Evolutionary conservation across 2,113 vertebrate genomes (phyloP).

Genomic region (Aegypius monachus): DNA sequence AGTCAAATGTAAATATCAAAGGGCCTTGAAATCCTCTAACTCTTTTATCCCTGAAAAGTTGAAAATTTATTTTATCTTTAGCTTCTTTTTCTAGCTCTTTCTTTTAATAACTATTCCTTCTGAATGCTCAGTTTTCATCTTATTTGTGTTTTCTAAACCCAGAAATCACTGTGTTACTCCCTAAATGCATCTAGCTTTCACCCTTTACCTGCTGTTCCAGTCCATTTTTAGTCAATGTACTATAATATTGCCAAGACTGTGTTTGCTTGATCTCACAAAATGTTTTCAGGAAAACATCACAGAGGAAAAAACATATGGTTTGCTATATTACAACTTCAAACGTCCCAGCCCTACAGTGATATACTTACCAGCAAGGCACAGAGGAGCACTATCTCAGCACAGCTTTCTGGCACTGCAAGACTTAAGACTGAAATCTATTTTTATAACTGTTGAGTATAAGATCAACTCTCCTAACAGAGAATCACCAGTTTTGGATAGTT

Average conservation of each 20-base stretch:
- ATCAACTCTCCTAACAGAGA: not conserved
- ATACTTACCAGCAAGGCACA: not conserved
- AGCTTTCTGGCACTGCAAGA: not conserved
- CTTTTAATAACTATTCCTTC: not conserved
- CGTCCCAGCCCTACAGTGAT: not conserved
- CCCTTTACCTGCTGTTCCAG: not conserved
- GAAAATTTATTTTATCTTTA: not conserved
- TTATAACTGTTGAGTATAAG: not conserved
- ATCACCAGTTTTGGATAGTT: not conserved
- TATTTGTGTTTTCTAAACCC: not conserved
- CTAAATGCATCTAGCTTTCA: not conserved
- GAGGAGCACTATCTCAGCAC: not conserved
- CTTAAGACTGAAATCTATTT: not conserved
- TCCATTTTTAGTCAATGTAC: not conserved
- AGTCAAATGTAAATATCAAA: not conserved
- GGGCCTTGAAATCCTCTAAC: not conserved
- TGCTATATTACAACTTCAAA: not conserved
- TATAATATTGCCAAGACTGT: not conserved
- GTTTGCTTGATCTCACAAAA: not conserved
- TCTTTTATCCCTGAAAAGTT: not conserved
- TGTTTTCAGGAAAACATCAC: not conserved
- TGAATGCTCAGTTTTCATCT: not conserved
- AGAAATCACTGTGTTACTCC: not conserved
- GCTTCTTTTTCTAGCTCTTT: not conserved
- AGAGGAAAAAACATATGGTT: not conserved